Conservation (phyloP, 2,888 invertebrate genomes). For the Drosophila borborema region DNA sequence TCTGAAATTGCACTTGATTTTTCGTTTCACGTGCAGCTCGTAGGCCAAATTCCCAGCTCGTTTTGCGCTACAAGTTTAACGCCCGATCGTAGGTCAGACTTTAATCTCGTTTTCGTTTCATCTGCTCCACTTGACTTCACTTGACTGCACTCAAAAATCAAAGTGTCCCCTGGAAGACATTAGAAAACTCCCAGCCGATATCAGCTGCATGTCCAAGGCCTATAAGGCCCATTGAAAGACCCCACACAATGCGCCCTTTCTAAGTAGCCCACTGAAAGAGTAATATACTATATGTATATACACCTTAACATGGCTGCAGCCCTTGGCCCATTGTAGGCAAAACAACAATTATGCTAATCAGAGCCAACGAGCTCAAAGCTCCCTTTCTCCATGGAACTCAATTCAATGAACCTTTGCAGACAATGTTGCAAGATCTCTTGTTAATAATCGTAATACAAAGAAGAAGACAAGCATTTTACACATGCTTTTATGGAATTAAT, state of each 20-base stretch:
- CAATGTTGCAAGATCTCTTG: conserved; percentile 35
- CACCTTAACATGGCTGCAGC: background rate
- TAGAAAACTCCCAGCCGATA: background rate
- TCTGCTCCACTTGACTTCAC: conserved; percentile 38
- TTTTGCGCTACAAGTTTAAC: conserved; percentile 67
- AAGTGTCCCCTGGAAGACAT: background rate
- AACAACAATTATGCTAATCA: conserved; percentile 75
- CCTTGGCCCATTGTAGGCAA: conserved; percentile 53
- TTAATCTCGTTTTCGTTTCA: conserved; percentile 28
- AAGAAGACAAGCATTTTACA: conserved; percentile 30
- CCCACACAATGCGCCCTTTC: conserved; percentile 38
- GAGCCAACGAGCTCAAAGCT: conserved; percentile 49
- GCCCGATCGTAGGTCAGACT: conserved; percentile 54
- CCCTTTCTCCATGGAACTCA: conserved; percentile 61
- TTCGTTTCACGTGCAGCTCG: conserved; percentile 50
- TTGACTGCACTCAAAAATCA: conserved; percentile 37
- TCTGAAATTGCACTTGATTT: conserved; percentile 64
- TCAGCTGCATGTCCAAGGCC: conserved; percentile 10
- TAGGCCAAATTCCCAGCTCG: conserved; percentile 66
- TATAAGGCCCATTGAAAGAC: conserved; percentile 11
- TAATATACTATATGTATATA: background rate
- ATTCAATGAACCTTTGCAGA: conserved; percentile 57
- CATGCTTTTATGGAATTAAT: conserved; percentile 44
- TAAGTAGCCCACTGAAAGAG: conserved; percentile 27
- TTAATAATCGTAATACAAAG: conserved; percentile 16